Evolutionary conservation across 1,140 invertebrate species (phyloP), one percentile per base, ranked within the genome.

Genomic region (Calliphora vicina): DNA sequence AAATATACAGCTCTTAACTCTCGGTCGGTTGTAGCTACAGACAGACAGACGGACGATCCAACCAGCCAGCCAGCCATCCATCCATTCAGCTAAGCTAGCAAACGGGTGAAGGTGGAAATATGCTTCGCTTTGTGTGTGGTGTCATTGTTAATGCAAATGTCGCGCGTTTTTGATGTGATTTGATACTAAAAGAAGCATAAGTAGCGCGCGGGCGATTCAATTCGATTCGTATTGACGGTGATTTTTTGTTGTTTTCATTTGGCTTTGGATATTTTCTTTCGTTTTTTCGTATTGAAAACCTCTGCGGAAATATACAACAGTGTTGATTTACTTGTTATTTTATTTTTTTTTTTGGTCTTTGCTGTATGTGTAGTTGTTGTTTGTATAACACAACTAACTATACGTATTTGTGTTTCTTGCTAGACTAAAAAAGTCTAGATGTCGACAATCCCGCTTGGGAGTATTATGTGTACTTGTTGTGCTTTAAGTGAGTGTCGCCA

Each of bases 61-160:
- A n/a, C n/a, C n/a, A n/a, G n/a, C n/a, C n/a, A n/a, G n/a, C n/a
- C n/a, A n/a, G n/a, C n/a, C n/a, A n/a, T n/a, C n/a, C n/a, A n/a
- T n/a, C n/a, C n/a, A n/a, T n/a, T n/a, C n/a, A n/a, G n/a, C n/a
- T n/a, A n/a, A n/a, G n/a, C n/a, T n/a, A n/a, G n/a, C n/a, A 50
- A 17, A 50, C 45, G 45, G 45, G 45, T 78, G 74, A 78, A 78
- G 74, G 74, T 78, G 74, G 74, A 78, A 76, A 43, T 78, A 45
- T 78, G 42, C 74, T 43, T 78, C 42, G 42, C 74, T 43, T 78
- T 78, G 74, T 78, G 74, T 78, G 74, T 78, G 74, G 74, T 78
- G 74, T 78, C 74, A 78, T 43, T 78, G 74, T 78, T 78, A 78
- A 78, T 78, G 74, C 74, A 78, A 78, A 78, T 78, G 74, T 78